Conservation (phyloP, 2,113 vertebrate species). For the Podilymbus podiceps region DNA sequence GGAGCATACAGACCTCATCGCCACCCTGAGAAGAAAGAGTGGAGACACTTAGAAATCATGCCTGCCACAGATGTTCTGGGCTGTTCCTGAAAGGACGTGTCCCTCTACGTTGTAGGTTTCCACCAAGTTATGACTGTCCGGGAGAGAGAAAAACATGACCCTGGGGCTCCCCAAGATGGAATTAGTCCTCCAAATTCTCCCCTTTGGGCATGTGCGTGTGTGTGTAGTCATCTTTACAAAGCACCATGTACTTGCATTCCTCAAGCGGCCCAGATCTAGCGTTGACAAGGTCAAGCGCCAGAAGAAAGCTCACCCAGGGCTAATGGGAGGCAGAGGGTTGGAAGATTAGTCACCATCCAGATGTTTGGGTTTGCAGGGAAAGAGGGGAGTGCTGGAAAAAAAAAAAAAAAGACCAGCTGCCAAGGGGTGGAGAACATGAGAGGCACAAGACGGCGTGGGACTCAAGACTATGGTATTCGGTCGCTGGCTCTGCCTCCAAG, state of each 20-base stretch:
- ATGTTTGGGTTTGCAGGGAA: neutral
- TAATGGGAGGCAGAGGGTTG: neutral
- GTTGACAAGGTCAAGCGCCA: conserved; percentile 22
- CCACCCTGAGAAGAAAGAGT: neutral
- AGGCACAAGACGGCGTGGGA: neutral
- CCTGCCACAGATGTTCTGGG: neutral
- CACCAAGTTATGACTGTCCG: neutral
- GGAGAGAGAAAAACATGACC: neutral
- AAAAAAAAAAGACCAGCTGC: neutral
- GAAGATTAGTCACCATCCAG: conserved; percentile 50
- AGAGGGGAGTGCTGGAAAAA: neutral
- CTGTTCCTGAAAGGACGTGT: neutral
- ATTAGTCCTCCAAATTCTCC: neutral
- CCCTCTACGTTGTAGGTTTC: neutral
- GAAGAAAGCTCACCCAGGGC: neutral
- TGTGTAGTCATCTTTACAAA: neutral
- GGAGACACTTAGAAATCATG: neutral
- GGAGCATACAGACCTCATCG: neutral
- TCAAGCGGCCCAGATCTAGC: neutral
- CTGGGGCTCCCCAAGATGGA: neutral
- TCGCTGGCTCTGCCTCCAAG: neutral
- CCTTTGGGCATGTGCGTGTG: neutral
- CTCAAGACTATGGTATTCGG: neutral
- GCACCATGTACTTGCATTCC: neutral
- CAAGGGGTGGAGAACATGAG: neutral